Base-by-base conservation (phyloP, 2,888 invertebrate species). In the Lysandra bellargus region DNA sequence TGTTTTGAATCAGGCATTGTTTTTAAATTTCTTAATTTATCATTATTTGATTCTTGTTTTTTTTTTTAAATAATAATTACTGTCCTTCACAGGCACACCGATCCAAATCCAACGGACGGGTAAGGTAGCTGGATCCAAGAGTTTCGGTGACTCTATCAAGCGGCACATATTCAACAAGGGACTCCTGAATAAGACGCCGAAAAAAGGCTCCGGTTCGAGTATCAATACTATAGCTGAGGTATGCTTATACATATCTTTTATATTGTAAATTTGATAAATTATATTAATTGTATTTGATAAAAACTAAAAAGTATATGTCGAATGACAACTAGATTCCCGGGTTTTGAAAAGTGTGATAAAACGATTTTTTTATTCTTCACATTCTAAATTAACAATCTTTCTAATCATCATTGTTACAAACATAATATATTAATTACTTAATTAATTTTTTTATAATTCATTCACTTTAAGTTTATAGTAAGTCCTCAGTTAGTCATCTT, bases 101-200 rank as follows among this genome's bases (percentile, higher is more conserved):
- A 93, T 96, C 84, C 97, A 97, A 90, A 93, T 96, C 79, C 94
- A 95, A 90, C 91, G 96, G 90, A 92, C 96, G 84, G 89, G 96
- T 84, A 90, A 95, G 95, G 91, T 92, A 90, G 93, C 95, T 85
- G 88, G 96, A 91, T 85, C 96, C 3, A 96, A 96, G 84, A 97
- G 97, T 83, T 95, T 98, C 82, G 97, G 98, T 0, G 97, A 98
- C 86, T 98, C 98, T 0, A 97, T 98, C 83, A 98, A 98, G 89
- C 96, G 97, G 84, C 98, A 97, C 85, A 97, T 98, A 80, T 98
- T 98, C 86, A 96, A 97, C 86, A 97, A 97, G 87, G 96, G 95
- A 6, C 88, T 96, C 4, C 87, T 95, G 74, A 95, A 94, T 80
- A 95, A 93, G 82, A 94, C 95, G 1, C 94, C 94, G 3, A 95